These are phyloP conservation scores for Epistrophe grossulariae DNA, from an alignment of 2,888 invertebrate genomes.

Conservation along the genomic window DNA sequence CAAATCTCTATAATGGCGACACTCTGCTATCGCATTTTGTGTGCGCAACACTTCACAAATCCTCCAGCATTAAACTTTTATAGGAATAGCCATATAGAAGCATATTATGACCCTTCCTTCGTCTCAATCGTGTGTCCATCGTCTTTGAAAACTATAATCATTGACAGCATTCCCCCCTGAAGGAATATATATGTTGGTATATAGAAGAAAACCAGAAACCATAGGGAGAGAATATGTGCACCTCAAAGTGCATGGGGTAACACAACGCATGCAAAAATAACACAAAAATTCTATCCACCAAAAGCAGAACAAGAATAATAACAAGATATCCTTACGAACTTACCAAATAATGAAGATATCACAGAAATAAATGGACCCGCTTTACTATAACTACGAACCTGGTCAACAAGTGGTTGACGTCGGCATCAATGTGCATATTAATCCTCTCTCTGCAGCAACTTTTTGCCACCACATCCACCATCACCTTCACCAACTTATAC, in stretches of 20 bases:
- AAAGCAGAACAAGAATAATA: constrained; percentile 61
- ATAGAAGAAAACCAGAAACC: constrained; percentile 53
- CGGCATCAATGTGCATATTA: constrained; percentile 76
- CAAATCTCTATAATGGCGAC: constrained; percentile 75
- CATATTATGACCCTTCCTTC: background rate
- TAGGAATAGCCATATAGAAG: background rate
- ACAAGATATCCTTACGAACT: constrained; percentile 62
- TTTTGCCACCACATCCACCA: constrained; percentile 29
- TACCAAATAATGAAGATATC: constrained; percentile 74
- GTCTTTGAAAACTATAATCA: constrained; percentile 40
- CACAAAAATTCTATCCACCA: constrained; percentile 48
- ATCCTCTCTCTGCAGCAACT: constrained; percentile 62
- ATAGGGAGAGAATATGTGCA: background rate
- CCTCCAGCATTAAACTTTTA: constrained; percentile 48
- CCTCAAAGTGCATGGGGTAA: constrained; percentile 25
- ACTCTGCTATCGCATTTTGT: constrained; percentile 66
- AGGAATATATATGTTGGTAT: no score
- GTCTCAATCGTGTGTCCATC: background rate
- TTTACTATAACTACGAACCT: constrained; percentile 65
- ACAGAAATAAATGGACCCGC: constrained; percentile 74
- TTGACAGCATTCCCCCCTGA: constrained; percentile 7
- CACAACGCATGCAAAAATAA: constrained; percentile 63
- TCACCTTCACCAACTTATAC: background rate
- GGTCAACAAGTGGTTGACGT: constrained; percentile 73
- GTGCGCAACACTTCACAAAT: constrained; percentile 74